Conservation (phyloP, 2,888 invertebrate genomes). For the Oxytorus armatus region DNA sequence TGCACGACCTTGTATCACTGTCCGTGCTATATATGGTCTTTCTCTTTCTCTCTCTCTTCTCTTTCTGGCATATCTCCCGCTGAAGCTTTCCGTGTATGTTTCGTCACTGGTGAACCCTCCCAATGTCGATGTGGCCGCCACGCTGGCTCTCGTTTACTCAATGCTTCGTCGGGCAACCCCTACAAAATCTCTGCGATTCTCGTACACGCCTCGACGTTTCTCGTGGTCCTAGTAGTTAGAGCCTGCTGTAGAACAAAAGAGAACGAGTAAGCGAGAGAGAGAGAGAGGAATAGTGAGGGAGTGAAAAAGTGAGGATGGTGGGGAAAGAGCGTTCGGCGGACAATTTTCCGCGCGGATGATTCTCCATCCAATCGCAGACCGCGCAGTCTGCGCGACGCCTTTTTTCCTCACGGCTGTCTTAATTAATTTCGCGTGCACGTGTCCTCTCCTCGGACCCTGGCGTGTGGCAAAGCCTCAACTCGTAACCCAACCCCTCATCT, state of each 20-base stretch:
- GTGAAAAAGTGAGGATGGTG: background rate
- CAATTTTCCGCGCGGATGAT: constrained; percentile 70
- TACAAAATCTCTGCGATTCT: constrained; percentile 16
- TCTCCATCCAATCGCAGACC: constrained; percentile 50
- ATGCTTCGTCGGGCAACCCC: background rate
- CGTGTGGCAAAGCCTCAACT: constrained; percentile 2
- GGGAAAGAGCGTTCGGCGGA: constrained; percentile 35
- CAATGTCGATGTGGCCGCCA: constrained; percentile 9
- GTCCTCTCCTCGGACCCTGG: constrained; percentile 55
- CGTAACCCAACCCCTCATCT: background rate
- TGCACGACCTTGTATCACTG: constrained; percentile 72
- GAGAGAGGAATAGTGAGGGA: constrained; percentile 2
- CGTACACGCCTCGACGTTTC: constrained; percentile 6
- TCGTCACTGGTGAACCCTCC: constrained; percentile 2
- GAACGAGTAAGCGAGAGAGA: constrained; percentile 4
- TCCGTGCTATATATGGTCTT: constrained; percentile 5
- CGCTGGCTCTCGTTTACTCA: constrained; percentile 6
- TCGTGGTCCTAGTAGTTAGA: constrained; percentile 8
- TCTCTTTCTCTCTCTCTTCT: background rate
- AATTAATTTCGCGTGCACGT: constrained; percentile 72
- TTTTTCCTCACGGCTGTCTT: constrained; percentile 66
- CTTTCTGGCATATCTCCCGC: background rate
- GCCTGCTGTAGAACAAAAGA: background rate
- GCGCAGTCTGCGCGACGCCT: constrained; percentile 54
- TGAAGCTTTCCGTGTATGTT: background rate